Base-by-base conservation (phyloP, 1,140 invertebrate species). In the Trissolcus basalis region DNA sequence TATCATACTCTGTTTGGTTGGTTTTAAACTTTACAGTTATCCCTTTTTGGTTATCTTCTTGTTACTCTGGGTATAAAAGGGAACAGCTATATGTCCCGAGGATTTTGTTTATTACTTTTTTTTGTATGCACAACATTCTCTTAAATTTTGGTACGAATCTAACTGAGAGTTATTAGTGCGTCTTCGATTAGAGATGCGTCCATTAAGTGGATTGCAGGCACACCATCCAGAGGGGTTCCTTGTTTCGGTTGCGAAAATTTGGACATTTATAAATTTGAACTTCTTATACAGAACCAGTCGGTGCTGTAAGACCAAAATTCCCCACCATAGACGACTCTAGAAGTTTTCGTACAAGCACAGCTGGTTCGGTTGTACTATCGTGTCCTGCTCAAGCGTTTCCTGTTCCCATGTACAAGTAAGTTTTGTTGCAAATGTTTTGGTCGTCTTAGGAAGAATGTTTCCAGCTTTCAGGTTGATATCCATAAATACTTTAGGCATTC, bases 351-450 rank as follows among this genome's bases (percentile, higher is more conserved):
- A 61, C 86, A 90, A 75, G 27, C 12, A 68, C 75, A 60, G 51
- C 65, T 53, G 81, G 83, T 55, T 79, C 77, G 53, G 49, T 73
- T 36, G 73, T 75, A 51, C 67, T 79, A 33, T 70, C 72, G 54
- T 92, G 92, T 85, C 92, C 91, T 45, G 91, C 91, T 19, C 91
- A 93, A 88, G 91, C 91, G 10, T 93, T 89, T 87, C 92, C 92
- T 59, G 89, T 91, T 82, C 91, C 91, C 54, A 79, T 82, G 53
- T 90, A 90, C 87, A 90, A 90, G 90, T 92, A 89, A 79, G 77
- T 76, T 68, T 16, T 47, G 14, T 11, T 11, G 3, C 9, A 39
- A 39, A 11, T 1, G 9, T 39, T 9, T 9, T 4, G 36, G n/a
- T 39, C 19, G 19, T 6, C 19, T 27, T 6, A 27, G 19, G 10